These are phyloP conservation scores for Drosophila limbata DNA, from an alignment of 2,888 invertebrate species.

Conservation along the genomic window DNA sequence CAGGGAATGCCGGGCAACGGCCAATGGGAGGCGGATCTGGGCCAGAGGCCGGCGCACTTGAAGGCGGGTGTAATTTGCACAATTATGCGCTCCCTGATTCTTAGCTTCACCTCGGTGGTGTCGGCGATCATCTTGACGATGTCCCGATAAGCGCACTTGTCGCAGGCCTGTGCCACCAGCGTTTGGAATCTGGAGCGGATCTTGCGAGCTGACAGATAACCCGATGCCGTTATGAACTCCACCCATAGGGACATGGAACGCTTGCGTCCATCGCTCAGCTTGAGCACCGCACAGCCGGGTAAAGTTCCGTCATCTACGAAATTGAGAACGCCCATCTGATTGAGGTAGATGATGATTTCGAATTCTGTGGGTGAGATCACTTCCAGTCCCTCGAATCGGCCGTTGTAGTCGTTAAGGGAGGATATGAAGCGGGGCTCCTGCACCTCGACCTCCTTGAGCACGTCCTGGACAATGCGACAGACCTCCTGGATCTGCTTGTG, in stretches of 20 bases:
- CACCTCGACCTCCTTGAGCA: conserved; percentile 97
- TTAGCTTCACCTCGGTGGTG: conserved; percentile 95
- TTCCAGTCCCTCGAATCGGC: conserved; percentile 95
- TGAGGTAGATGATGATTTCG: conserved; percentile 97
- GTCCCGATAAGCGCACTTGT: conserved; percentile 96
- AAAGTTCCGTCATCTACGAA: conserved; percentile 98
- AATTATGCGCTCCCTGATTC: conserved; percentile 95
- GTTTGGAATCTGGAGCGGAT: conserved; percentile 97
- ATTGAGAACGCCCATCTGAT: conserved; percentile 99
- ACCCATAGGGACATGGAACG: conserved; percentile 99
- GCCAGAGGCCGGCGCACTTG: conserved; percentile 97
- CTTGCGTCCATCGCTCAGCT: conserved; percentile 97
- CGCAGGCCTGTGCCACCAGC: conserved; percentile 95
- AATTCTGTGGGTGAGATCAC: conserved; percentile 97
- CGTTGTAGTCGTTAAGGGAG: conserved; percentile 94
- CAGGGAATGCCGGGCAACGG: conserved; percentile 96
- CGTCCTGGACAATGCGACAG: conserved; percentile 96
- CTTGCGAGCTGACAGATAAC: conserved; percentile 97
- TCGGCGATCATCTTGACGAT: conserved; percentile 98
- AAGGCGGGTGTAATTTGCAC: conserved; percentile 98
- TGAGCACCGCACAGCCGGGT: conserved; percentile 96
- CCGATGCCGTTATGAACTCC: conserved; percentile 98
- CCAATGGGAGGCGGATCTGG: conserved; percentile 97
- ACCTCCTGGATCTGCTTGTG: conserved; percentile 96
- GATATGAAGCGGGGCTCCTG: conserved; percentile 98